Percentiles rank a stretch among this genome's conserved stretches.
These are phyloP conservation scores for Pelvicachromis taeniatus DNA, from an alignment of 2,113 vertebrate genomes.

Conservation along the genomic window DNA sequence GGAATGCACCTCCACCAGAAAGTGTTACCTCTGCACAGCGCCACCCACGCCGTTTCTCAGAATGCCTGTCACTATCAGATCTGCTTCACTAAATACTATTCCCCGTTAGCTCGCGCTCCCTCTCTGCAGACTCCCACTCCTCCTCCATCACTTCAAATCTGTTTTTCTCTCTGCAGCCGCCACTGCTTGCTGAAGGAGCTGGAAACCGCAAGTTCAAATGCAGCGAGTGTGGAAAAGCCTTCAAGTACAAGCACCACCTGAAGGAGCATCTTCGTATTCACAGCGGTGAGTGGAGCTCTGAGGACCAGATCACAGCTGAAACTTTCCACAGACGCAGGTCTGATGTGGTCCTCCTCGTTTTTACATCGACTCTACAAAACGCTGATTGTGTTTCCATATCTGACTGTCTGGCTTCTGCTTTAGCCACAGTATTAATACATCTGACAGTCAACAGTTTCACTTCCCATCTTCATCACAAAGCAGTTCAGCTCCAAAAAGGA, in stretches of 20 bases:
- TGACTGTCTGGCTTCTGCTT: background rate
- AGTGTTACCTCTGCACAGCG: constrained; percentile 44
- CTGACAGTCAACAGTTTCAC: background rate
- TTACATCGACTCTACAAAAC: background rate
- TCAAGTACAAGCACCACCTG: constrained; percentile 98
- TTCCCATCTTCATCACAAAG: background rate
- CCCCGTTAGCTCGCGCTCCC: background rate
- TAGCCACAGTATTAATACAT: background rate
- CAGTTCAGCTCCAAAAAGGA: background rate
- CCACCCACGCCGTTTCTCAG: constrained; percentile 50
- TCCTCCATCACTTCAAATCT: constrained; percentile 15
- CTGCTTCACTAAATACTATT: constrained; percentile 8
- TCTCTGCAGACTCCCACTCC: constrained; percentile 27
- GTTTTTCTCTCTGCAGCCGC: constrained; percentile 74
- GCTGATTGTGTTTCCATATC: background rate
- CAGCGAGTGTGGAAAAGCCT: constrained; percentile 96
- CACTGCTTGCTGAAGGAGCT: constrained; percentile 86
- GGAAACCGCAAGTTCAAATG: constrained; percentile 98
- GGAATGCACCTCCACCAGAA: constrained; percentile 41
- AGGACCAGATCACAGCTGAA: background rate
- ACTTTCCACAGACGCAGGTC: background rate
- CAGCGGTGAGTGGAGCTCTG: constrained; percentile 81
- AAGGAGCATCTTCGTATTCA: constrained; percentile 99
- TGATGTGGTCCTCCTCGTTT: background rate
- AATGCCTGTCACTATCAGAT: constrained; percentile 14